Evolutionary conservation across 2,797 vertebrate genomes (phyloP).

Genomic region (Fringilla coelebs): DNA sequence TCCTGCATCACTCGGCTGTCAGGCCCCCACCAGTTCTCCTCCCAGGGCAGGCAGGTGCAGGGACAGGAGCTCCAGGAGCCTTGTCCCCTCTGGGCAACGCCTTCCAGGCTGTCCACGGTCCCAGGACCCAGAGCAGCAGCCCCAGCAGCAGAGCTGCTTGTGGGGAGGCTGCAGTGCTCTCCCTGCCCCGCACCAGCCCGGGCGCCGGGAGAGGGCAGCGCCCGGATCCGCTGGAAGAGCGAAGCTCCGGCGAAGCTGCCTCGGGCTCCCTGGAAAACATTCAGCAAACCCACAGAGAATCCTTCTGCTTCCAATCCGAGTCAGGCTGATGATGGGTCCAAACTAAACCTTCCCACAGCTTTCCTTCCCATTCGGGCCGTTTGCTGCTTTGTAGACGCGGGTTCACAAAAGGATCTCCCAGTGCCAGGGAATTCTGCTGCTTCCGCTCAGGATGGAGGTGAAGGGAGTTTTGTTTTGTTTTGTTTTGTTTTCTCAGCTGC

Average conservation of each 20-base stretch:
- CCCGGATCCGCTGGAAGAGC: background rate
- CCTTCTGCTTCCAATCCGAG: background rate
- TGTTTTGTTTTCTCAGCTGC: constrained; percentile 52
- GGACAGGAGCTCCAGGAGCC: background rate
- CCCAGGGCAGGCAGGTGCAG: background rate
- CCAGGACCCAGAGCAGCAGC: background rate
- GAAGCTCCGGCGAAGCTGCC: background rate
- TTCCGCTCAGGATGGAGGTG: background rate
- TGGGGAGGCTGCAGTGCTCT: too few species aligned
- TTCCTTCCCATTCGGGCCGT: background rate
- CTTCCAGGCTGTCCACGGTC: background rate
- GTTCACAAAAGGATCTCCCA: background rate
- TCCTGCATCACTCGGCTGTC: background rate
- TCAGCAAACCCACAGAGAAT: background rate
- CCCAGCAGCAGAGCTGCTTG: background rate
- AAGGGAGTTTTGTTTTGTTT: background rate
- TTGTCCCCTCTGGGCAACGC: background rate
- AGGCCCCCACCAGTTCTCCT: background rate
- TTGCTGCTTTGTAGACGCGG: background rate
- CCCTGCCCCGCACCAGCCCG: background rate
- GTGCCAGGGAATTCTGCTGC: background rate
- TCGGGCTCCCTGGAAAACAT: background rate
- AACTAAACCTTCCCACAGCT: background rate
- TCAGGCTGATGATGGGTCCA: background rate
- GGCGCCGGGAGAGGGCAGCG: constrained; percentile 5